phyloP scores from a whole-genome alignment of 2,797 vertebrate genomes.

The Knipowitschia caucasica region DNA sequence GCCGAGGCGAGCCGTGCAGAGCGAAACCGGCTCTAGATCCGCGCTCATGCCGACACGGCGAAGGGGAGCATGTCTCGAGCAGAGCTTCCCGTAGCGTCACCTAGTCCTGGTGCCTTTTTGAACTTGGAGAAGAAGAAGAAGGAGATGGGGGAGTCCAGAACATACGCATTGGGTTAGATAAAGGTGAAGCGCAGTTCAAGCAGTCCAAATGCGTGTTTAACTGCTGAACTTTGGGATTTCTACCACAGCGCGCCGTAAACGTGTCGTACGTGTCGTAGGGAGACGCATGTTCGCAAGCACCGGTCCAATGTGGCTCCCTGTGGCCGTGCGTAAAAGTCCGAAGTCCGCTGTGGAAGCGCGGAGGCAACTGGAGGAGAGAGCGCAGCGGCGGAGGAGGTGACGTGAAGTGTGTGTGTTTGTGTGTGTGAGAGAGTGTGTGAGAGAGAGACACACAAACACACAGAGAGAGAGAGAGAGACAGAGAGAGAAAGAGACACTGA shows the following conservation, averaged over 20 bases:
- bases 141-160: too few relatives aligned
- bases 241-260: neutral
- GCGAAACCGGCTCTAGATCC: constrained; percentile 77
- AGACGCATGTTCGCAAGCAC: too few relatives aligned
- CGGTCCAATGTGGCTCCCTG: too few relatives aligned
- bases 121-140: too few relatives aligned
- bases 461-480: too few relatives aligned
- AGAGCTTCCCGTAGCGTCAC: too few relatives aligned
- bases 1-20: constrained; percentile 57
- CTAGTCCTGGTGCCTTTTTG: too few relatives aligned
- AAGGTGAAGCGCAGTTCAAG: neutral
- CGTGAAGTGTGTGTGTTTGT: constrained; percentile 48
- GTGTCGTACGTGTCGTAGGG: too few relatives aligned
- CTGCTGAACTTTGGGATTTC: neutral
- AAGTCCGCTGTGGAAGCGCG: constrained; percentile 16
- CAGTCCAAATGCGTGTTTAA: neutral
- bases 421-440: constrained; percentile 37
- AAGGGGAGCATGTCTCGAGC: neutral
- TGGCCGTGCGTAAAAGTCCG: too few relatives aligned
- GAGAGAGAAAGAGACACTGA: too few relatives aligned
- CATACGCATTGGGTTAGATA: too few relatives aligned
- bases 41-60: constrained; percentile 71
- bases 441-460: too few relatives aligned
- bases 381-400: constrained; percentile 72
- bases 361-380: constrained; percentile 26